Conservation (phyloP, 2,888 invertebrate species). For the Platyscelio sp. region DNA sequence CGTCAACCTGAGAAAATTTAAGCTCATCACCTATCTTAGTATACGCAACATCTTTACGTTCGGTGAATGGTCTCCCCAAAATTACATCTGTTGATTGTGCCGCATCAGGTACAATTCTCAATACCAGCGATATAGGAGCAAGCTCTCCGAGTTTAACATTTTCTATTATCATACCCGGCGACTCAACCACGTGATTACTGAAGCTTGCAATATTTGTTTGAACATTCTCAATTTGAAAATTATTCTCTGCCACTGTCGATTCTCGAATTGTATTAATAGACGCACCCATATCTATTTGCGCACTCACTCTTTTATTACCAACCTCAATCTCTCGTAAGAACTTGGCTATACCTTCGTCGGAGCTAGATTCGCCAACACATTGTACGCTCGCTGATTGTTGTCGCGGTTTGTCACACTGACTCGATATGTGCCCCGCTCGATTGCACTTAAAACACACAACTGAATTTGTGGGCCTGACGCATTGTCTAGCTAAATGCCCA, state of each 20-base stretch:
- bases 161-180: slow-evolving; percentile 4
- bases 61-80: slow-evolving; percentile 29
- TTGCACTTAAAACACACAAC: background rate
- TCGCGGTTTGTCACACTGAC: slow-evolving; percentile 10
- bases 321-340: background rate
- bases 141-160: background rate
- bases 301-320: background rate
- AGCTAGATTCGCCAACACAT: background rate
- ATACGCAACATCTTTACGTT: slow-evolving; percentile 6
- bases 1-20: background rate
- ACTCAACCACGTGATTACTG: background rate
- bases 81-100: slow-evolving; percentile 3
- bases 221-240: background rate
- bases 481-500: background rate
- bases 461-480: background rate
- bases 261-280: slow-evolving; percentile 16
- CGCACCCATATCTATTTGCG: slow-evolving; percentile 37
- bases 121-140: background rate
- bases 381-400: background rate
- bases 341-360: background rate
- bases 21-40: background rate
- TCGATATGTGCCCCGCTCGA: background rate
- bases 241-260: background rate
- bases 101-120: slow-evolving; percentile 4
- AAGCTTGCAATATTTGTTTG: no score